Base-by-base conservation (phyloP, 2,113 vertebrate species). In the Phyllostomus hastatus region DNA sequence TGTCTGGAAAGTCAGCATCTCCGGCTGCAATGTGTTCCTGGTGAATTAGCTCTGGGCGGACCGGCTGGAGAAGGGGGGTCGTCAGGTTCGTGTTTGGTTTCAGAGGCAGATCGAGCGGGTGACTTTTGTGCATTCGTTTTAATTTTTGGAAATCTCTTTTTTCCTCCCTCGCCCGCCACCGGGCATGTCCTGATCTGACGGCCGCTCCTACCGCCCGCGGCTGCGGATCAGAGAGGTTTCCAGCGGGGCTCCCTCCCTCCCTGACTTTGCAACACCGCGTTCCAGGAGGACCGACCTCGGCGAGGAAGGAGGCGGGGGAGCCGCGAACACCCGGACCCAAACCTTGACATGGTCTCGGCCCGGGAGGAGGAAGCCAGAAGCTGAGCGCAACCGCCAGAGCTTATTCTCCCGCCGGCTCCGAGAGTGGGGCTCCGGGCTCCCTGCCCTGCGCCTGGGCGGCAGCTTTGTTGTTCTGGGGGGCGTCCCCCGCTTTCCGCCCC, bases 171-270 rank as follows among this genome's bases (percentile, higher is more conserved):
- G 96, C 92, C 88, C 38, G 94, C 95, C 91, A 95, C 97, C 89
- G 81, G 98, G 98, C 97, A 98, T 98, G 98, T 97, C 98, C 97
- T 97, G 98, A 98, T 93, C 95, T 67, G 83, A 93, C 95, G 64
- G 95, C 95, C 86, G 79, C 94, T 92, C 88, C 94, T 69, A 66
- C 90, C 59, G 94, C 95, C 95, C 35, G 0, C 92, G 26, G 64
- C 96, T 90, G 94, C 95, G 16, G 84, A 26, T 72, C 67, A 1
- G 61, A 69, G 85, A 31, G 89, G 26, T 97, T 96, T 95, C 97
- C 94, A 90, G 94, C 95, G 96, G 98, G 97, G 95, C 96, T 93
- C 97, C 94, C 41, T 52, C 70, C 88, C 95, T 24, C 84, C 82
- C 76, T 83, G 97, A 93, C 97, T 97, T 97, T 94, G 96, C 97